These are phyloP conservation scores for Hormiphora californensis DNA, from an alignment of 37 sponge, comb jelly and placozoan genomes.

Conservation along the genomic window DNA sequence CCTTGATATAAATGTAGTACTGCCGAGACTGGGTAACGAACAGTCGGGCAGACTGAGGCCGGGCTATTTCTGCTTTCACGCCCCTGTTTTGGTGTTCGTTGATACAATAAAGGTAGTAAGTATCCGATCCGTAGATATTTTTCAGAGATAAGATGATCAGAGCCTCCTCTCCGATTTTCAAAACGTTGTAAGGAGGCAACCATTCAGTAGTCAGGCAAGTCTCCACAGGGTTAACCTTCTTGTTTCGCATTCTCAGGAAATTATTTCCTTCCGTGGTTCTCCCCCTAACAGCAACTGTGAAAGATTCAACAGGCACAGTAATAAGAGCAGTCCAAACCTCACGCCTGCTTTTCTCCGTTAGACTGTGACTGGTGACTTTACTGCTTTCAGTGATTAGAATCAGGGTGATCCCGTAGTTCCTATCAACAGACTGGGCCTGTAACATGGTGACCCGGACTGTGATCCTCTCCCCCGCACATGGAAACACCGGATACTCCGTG, in stretches of 20 bases:
- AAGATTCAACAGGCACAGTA: background rate
- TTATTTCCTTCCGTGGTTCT: slow-evolving; percentile 18
- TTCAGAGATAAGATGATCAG: slow-evolving; percentile 16
- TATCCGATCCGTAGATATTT: background rate
- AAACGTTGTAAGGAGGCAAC: background rate
- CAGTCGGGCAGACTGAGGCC: background rate
- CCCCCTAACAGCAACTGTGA: slow-evolving; percentile 5
- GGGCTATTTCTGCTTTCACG: background rate
- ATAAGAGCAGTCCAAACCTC: background rate
- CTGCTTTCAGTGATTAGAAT: too few species aligned
- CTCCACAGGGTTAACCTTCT: background rate
- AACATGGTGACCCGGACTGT: background rate
- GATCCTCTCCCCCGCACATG: slow-evolving; percentile 1
- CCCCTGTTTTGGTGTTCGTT: slow-evolving; percentile 11
- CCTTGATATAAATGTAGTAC: slow-evolving; percentile 52
- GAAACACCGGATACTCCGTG: background rate
- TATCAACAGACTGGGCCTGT: background rate
- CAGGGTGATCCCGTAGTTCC: background rate
- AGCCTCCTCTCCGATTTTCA: background rate
- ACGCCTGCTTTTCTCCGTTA: too few species aligned
- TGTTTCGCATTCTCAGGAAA: slow-evolving; percentile 41
- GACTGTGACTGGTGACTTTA: too few species aligned
- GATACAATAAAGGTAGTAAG: background rate
- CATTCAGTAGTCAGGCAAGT: background rate
- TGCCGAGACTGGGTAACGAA: background rate